phyloP scores from a whole-genome alignment of 2,113 vertebrate species.

The Scalopus aquaticus region DNA sequence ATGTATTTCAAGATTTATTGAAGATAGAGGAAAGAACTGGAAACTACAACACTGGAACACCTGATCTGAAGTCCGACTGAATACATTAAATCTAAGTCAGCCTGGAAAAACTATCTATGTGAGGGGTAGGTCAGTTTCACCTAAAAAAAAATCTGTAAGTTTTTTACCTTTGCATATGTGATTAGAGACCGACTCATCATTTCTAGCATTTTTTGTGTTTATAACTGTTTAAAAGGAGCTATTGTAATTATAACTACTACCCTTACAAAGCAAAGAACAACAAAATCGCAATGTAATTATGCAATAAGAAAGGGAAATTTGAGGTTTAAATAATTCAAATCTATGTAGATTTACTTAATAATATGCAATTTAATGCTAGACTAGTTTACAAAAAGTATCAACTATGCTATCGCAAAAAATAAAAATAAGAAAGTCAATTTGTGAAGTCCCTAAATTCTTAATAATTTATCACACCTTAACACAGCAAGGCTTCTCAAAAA shows the following conservation, averaged over 20 bases:
- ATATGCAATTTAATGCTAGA: neutral
- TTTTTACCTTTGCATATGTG: neutral
- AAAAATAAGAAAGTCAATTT: constrained; percentile 35
- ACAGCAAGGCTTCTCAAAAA: neutral
- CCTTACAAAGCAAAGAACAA: constrained; percentile 19
- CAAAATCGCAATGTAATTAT: constrained; percentile 52
- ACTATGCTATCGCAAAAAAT: neutral
- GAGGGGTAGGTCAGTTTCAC: neutral
- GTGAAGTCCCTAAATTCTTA: constrained; percentile 19
- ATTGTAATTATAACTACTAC: neutral
- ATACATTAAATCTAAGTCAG: neutral
- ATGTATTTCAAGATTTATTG: neutral
- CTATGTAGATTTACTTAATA: constrained; percentile 17
- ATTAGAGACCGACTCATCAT: constrained; percentile 6
- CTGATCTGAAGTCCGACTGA: constrained; percentile 14
- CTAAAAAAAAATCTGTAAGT: neutral
- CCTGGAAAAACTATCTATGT: neutral
- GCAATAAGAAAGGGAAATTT: neutral
- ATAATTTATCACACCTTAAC: neutral
- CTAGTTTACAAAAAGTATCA: neutral
- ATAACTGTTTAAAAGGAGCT: neutral
- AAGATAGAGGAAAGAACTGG: constrained; percentile 55
- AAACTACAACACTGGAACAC: neutral
- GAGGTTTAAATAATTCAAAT: constrained; percentile 1
- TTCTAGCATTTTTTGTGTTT: neutral